Evolutionary conservation across 2,888 invertebrate species (phyloP).

Genomic region (Chrysopilus asiliformis): DNA sequence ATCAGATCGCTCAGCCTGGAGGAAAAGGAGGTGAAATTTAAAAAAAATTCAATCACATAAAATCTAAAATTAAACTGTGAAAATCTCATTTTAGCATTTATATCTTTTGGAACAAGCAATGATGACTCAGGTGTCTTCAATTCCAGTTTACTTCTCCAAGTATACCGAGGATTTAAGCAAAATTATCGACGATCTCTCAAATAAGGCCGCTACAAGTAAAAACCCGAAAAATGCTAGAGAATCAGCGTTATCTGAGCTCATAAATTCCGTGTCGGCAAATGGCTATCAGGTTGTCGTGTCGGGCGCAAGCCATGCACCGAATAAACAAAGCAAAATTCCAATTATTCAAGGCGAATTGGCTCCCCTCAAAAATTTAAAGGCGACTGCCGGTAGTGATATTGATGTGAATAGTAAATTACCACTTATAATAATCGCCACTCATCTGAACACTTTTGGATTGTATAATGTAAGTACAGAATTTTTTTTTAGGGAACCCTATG

Average conservation of each 20-base stretch:
- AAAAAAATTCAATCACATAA: background rate
- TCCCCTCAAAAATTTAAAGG: constrained; percentile 23
- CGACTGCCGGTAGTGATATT: constrained; percentile 40
- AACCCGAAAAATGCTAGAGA: constrained; percentile 31
- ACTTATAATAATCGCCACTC: constrained; percentile 80
- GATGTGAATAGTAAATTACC: constrained; percentile 49
- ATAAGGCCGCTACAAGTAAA: constrained; percentile 52
- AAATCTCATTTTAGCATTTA: constrained; percentile 45
- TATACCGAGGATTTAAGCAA: constrained; percentile 60
- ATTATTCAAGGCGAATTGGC: constrained; percentile 74
- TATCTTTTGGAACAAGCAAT: constrained; percentile 68
- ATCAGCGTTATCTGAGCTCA: constrained; percentile 70
- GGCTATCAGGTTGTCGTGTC: constrained; percentile 83
- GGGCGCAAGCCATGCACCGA: constrained; percentile 53
- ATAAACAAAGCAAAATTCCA: constrained; percentile 70
- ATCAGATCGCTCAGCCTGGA: constrained; percentile 48
- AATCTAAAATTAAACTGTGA: background rate
- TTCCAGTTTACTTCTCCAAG: constrained; percentile 78
- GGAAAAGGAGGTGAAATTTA: constrained; percentile 50
- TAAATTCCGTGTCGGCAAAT: constrained; percentile 82
- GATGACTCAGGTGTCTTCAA: constrained; percentile 60
- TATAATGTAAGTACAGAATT: constrained; percentile 58
- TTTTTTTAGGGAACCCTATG: too few relatives aligned
- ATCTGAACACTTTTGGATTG: constrained; percentile 83
- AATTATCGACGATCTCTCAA: constrained; percentile 62